phyloP scores from a whole-genome alignment of 2,888 invertebrate species.

The Dicycla oo region DNA sequence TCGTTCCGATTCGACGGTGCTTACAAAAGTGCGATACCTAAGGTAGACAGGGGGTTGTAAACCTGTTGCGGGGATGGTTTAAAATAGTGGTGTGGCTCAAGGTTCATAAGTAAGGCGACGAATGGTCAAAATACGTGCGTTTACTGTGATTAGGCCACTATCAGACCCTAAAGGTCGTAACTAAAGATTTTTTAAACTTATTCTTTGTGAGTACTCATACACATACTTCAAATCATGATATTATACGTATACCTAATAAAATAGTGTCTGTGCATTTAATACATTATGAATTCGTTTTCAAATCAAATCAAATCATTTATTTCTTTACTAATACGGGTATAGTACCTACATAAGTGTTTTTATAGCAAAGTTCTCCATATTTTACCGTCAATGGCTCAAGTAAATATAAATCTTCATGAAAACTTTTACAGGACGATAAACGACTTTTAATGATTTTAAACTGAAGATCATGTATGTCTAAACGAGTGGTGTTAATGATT shows the following conservation, averaged over 20 bases:
- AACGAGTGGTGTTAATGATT: too few species aligned
- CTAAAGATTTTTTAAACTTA: not conserved
- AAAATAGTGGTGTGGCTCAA: not conserved
- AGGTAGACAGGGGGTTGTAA: slow-evolving; percentile 66
- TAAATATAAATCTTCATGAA: not conserved
- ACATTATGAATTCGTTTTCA: not conserved
- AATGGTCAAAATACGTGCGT: not conserved
- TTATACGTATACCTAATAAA: not conserved
- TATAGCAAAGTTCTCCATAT: too few species aligned
- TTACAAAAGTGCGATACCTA: slow-evolving; percentile 85
- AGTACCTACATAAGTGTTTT: too few species aligned
- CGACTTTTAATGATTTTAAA: too few species aligned
- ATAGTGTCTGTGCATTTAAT: not conserved
- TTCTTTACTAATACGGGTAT: too few species aligned
- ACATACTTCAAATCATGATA: not conserved
- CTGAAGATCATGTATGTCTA: too few species aligned
- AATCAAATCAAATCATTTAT: too few species aligned
- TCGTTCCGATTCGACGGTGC: slow-evolving; percentile 85
- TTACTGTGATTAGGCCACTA: not conserved
- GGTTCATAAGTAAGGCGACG: not conserved
- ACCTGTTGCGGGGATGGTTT: slow-evolving; percentile 23
- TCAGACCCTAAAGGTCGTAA: not conserved
- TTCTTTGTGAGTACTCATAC: not conserved
- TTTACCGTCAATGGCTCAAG: too few species aligned
- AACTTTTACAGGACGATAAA: too few species aligned